These are phyloP conservation scores for Temnopleurus reevesii DNA, from an alignment of 53 echinoderm and acorn worm species.

Conservation along the genomic window DNA sequence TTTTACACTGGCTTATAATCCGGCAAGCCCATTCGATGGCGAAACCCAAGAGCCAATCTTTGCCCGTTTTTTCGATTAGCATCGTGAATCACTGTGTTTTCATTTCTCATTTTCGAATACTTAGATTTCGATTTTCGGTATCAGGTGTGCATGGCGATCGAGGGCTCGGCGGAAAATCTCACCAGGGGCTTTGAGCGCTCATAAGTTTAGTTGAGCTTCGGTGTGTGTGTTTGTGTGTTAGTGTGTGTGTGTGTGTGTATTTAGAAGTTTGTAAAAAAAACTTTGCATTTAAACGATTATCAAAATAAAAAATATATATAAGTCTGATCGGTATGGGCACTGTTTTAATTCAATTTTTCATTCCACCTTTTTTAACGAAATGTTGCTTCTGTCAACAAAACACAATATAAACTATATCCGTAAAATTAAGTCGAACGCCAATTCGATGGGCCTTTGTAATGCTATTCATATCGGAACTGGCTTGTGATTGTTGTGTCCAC, in stretches of 20 bases:
- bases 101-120: background rate
- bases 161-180: background rate
- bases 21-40: background rate
- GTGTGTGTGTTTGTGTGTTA: background rate
- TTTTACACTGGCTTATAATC: constrained; percentile 37
- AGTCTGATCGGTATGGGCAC: too few relatives aligned
- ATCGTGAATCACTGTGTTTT: background rate
- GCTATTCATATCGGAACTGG: too few relatives aligned
- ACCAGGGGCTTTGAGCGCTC: background rate
- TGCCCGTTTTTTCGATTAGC: background rate
- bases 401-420: too few relatives aligned
- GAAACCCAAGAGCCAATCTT: constrained; percentile 22
- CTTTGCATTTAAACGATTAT: too few relatives aligned
- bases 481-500: too few relatives aligned
- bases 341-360: too few relatives aligned
- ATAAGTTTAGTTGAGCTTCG: background rate
- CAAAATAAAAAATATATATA: background rate
- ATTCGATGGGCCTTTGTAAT: too few relatives aligned
- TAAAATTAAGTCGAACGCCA: too few relatives aligned
- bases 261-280: too few relatives aligned
- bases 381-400: too few relatives aligned
- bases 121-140: background rate
- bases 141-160: background rate
- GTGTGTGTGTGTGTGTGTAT: background rate
- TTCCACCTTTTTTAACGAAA: too few relatives aligned